Conservation (phyloP, 2,797 vertebrate genomes). For the Hippocampus kuda region DNA sequence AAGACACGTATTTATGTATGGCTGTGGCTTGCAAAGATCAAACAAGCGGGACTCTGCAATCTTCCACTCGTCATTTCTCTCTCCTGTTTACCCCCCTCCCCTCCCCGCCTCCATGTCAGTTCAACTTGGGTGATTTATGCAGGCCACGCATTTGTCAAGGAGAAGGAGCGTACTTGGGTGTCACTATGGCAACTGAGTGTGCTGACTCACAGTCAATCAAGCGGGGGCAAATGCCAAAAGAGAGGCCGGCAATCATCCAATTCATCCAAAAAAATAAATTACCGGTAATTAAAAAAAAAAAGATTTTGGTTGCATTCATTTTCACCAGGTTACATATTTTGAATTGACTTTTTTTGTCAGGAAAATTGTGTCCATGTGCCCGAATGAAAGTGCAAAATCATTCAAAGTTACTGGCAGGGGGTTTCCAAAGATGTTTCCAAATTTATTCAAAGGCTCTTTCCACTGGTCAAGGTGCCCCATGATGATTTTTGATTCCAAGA, state of each 20-base stretch:
- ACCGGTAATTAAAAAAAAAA: no score
- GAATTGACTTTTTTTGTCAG: no score
- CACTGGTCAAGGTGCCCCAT: no score
- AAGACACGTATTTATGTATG: not conserved
- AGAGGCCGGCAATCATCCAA: slow-evolving; percentile 15
- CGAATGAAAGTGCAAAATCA: no score
- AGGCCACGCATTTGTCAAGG: slow-evolving; percentile 25
- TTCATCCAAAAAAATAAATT: not conserved
- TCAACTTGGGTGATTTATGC: slow-evolving; percentile 30
- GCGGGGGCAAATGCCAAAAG: slow-evolving; percentile 19
- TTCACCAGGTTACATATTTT: no score
- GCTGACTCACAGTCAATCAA: slow-evolving; percentile 43
- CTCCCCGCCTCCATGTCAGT: not conserved
- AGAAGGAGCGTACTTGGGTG: slow-evolving; percentile 22
- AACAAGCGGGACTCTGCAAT: slow-evolving; percentile 18
- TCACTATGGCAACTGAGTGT: slow-evolving; percentile 28
- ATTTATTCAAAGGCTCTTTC: no score
- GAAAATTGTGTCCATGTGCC: no score
- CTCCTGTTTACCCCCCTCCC: not conserved
- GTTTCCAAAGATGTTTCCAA: no score
- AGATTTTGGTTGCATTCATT: no score
- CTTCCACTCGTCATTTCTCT: not conserved
- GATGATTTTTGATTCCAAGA: no score
- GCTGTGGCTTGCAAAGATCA: slow-evolving; percentile 6
- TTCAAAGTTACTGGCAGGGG: no score